Evolutionary conservation across 1,140 invertebrate species (phyloP).

Genomic region (Atta texana): DNA sequence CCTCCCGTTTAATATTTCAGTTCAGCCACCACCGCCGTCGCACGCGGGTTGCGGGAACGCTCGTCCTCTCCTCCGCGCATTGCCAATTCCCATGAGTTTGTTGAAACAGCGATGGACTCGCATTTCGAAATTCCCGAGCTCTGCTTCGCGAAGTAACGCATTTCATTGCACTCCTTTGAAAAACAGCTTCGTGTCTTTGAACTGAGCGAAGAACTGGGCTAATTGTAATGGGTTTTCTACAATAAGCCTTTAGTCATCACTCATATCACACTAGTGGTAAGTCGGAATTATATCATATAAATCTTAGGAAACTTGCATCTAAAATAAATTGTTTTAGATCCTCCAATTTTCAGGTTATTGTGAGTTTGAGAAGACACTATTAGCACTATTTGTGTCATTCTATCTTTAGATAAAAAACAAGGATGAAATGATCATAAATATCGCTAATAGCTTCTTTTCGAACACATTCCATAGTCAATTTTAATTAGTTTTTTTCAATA

Average conservation of each 20-base stretch:
- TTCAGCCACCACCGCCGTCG: slow-evolving; percentile 59
- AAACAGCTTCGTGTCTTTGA: slow-evolving; percentile 27
- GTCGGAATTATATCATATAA: too few species aligned
- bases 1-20: slow-evolving; percentile 82
- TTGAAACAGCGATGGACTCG: slow-evolving; percentile 76
- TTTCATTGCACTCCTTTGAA: not conserved
- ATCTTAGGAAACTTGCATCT: too few species aligned
- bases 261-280: too few species aligned
- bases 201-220: not conserved
- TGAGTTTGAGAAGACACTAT: too few species aligned
- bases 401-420: too few species aligned
- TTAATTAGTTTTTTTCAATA: too few species aligned
- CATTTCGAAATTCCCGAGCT: slow-evolving; percentile 32
- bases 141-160: slow-evolving; percentile 60
- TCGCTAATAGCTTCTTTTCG: too few species aligned
- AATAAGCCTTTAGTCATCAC: not conserved
- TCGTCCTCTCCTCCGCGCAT: slow-evolving; percentile 65
- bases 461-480: too few species aligned
- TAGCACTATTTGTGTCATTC: too few species aligned
- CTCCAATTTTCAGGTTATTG: too few species aligned
- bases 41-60: slow-evolving; percentile 67
- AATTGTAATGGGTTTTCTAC: slow-evolving; percentile 7
- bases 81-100: slow-evolving; percentile 82
- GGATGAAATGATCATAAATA: too few species aligned
- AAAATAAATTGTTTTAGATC: too few species aligned